A percentile compares a stretch with the other conserved stretches of the same genome.
Conservation (phyloP, 2,888 invertebrate species). For the Apomyelois bistriatella region DNA sequence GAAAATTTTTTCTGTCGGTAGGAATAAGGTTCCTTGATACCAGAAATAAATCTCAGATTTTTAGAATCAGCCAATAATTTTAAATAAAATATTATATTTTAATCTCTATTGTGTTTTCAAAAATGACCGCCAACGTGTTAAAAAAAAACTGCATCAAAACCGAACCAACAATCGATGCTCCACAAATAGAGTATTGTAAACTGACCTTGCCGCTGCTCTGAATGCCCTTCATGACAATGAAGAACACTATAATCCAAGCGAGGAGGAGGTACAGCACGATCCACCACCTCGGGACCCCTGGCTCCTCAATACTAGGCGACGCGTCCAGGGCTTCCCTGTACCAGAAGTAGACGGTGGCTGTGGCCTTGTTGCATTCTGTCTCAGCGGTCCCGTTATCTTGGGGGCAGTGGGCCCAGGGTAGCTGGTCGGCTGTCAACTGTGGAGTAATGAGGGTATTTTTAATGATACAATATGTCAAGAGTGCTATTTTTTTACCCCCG, state of each 20-base stretch:
- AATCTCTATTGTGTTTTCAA: too few species aligned
- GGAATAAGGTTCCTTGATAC: too few species aligned
- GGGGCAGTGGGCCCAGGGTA: slow-evolving; percentile 94
- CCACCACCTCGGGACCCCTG: slow-evolving; percentile 95
- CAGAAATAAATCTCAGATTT: too few species aligned
- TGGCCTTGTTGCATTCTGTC: slow-evolving; percentile 89
- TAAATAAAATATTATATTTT: too few species aligned
- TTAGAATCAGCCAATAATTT: too few species aligned
- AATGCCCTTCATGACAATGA: slow-evolving; percentile 97
- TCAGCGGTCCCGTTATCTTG: slow-evolving; percentile 82
- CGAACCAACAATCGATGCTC: neutral
- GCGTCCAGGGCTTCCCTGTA: slow-evolving; percentile 94
- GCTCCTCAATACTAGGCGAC: slow-evolving; percentile 90
- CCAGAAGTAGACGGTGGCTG: slow-evolving; percentile 96
- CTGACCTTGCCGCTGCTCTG: slow-evolving; percentile 96
- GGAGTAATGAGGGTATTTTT: neutral
- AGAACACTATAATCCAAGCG: slow-evolving; percentile 95
- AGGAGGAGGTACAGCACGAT: slow-evolving; percentile 92
- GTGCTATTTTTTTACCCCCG: too few species aligned
- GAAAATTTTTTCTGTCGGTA: too few species aligned
- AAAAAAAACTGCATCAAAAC: neutral
- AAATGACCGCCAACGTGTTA: too few species aligned
- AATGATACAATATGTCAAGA: too few species aligned
- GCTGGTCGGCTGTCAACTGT: slow-evolving; percentile 82
- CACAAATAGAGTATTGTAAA: too few species aligned